These are phyloP conservation scores for Calypte anna DNA, from an alignment of 2,113 vertebrate genomes.

Conservation along the genomic window DNA sequence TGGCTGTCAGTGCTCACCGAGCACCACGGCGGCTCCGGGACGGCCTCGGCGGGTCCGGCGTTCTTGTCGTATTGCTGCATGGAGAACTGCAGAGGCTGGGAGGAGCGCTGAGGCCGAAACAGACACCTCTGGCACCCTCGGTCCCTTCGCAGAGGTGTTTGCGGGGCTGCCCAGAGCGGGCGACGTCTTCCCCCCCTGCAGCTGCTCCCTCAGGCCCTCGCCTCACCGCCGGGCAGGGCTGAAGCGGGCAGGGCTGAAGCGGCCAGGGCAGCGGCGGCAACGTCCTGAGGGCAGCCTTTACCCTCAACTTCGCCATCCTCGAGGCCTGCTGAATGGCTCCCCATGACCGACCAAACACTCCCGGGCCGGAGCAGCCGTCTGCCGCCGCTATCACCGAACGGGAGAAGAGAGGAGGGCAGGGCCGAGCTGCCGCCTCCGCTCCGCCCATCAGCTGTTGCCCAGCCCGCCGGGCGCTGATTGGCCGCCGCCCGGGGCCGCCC, in stretches of 20 bases:
- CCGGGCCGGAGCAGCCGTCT: no score
- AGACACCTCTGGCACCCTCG: background rate
- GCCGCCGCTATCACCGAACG: fast-evolving
- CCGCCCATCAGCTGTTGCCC: background rate
- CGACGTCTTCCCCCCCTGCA: background rate
- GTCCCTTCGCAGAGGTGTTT: fast-evolving
- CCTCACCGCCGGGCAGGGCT: background rate
- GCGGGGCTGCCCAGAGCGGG: no score
- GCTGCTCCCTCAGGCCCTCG: background rate
- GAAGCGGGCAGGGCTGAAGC: background rate
- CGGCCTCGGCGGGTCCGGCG: fast-evolving
- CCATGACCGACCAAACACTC: background rate
- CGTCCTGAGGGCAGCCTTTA: background rate
- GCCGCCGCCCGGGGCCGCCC: slow-evolving; percentile 35
- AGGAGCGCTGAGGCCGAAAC: no score
- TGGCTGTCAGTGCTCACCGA: fast-evolving
- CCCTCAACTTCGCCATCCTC: background rate
- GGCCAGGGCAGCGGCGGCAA: no score
- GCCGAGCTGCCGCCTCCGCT: background rate
- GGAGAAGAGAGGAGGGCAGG: background rate
- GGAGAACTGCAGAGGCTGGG: no score
- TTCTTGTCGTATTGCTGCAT: fast-evolving
- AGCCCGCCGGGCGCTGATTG: background rate
- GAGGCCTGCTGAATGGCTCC: fast-evolving
- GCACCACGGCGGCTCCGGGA: background rate